phyloP scores from a whole-genome alignment of 92 coral and sea anemone genomes.

The Zoanthus gigantus region DNA sequence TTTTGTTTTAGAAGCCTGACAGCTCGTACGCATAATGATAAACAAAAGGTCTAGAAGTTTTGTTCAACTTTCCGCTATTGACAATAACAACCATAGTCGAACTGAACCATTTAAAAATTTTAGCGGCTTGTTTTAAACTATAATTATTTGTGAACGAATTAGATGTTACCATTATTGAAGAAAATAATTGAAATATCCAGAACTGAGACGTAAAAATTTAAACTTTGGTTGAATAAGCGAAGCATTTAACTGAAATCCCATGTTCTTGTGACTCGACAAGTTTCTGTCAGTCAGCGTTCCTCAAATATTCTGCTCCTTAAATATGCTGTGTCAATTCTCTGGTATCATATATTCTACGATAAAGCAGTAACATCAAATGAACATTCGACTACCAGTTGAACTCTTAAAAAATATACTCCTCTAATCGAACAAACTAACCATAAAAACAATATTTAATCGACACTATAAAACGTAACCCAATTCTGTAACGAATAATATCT shows the following conservation, averaged over 20 bases:
- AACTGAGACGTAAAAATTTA: too few relatives aligned
- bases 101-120: not conserved
- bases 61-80: not conserved
- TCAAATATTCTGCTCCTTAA: not conserved
- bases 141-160: too few relatives aligned
- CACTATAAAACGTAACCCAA: not conserved
- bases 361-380: not conserved
- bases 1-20: not conserved
- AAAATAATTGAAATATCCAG: too few relatives aligned
- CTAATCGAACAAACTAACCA: not conserved
- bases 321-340: not conserved
- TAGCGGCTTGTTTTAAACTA: too few relatives aligned
- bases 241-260: too few relatives aligned
- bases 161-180: too few relatives aligned
- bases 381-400: not conserved
- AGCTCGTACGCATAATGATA: not conserved
- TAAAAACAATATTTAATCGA: not conserved
- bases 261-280: too few relatives aligned
- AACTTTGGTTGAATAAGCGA: too few relatives aligned
- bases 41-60: not conserved
- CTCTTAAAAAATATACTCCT: not conserved
- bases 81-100: not conserved
- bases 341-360: not conserved
- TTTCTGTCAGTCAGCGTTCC: not conserved
- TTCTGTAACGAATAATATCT: not conserved